Evolutionary conservation across 2,888 invertebrate genomes (phyloP).

Genomic region (Dilophus febrilis): DNA sequence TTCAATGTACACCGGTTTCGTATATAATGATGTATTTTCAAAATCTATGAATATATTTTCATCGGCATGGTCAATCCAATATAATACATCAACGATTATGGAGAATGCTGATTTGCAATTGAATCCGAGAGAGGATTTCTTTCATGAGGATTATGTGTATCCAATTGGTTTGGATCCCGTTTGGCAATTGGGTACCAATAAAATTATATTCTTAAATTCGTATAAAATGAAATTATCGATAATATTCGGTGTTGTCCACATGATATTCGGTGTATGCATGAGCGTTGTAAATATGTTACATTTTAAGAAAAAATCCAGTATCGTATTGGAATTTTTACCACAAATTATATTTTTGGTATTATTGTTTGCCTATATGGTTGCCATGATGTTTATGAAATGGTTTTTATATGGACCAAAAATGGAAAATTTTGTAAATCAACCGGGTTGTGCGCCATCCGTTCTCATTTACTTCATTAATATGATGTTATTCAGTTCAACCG

Average conservation of each 20-base stretch:
- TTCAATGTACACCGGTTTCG: slow-evolving; percentile 93
- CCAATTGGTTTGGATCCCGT: slow-evolving; percentile 69
- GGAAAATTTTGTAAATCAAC: slow-evolving; percentile 19
- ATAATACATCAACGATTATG: slow-evolving; percentile 33
- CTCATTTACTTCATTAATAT: slow-evolving; percentile 64
- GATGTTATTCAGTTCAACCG: slow-evolving; percentile 44
- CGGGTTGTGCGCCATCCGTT: slow-evolving; percentile 54
- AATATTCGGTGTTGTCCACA: slow-evolving; percentile 82
- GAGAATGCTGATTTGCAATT: slow-evolving; percentile 35
- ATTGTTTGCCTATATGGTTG: slow-evolving; percentile 81
- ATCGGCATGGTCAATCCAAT: slow-evolving; percentile 57
- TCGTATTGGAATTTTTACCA: slow-evolving; percentile 75
- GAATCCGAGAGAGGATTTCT: slow-evolving; percentile 39
- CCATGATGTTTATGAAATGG: slow-evolving; percentile 90
- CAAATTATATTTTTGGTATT: slow-evolving; percentile 75
- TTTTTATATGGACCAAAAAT: slow-evolving; percentile 41
- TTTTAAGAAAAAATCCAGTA: slow-evolving; percentile 47
- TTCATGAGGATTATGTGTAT: slow-evolving; percentile 32
- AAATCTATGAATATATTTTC: slow-evolving; percentile 91
- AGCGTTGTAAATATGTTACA: slow-evolving; percentile 59
- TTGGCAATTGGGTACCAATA: slow-evolving; percentile 67
- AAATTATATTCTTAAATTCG: slow-evolving; percentile 86
- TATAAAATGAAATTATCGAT: slow-evolving; percentile 95
- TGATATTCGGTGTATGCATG: slow-evolving; percentile 84
- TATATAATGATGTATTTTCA: slow-evolving; percentile 95